phyloP scores from a whole-genome alignment of 1,140 invertebrate species.

The Drosophila auraria region DNA sequence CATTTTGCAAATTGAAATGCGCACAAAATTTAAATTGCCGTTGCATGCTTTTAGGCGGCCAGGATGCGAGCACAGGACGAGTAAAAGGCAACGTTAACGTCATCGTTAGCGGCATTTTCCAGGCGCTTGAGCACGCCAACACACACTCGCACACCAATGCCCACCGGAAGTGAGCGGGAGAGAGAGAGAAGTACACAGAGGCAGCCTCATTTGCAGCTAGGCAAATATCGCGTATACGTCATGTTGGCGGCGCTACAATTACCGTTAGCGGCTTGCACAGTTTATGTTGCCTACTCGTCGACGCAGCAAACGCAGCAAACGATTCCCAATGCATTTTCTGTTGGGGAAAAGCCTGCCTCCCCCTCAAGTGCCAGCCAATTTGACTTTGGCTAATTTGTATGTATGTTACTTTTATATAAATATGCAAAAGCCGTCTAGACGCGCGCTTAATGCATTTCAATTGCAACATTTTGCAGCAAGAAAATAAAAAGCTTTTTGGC shows the following conservation, averaged over 20 bases:
- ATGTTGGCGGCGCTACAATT: slow-evolving; percentile 74
- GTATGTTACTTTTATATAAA: slow-evolving; percentile 8
- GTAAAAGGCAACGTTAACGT: slow-evolving; percentile 49
- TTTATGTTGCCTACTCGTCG: slow-evolving; percentile 66
- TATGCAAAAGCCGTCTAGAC: slow-evolving; percentile 40
- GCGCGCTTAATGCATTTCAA: slow-evolving; percentile 57
- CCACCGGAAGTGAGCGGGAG: slow-evolving; percentile 9
- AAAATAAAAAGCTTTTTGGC: slow-evolving; percentile 38
- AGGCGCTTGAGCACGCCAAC: slow-evolving; percentile 71
- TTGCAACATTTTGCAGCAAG: slow-evolving; percentile 44
- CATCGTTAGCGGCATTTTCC: slow-evolving; percentile 81
- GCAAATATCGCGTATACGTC: slow-evolving; percentile 79
- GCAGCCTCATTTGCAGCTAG: slow-evolving; percentile 66
- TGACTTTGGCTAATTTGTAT: slow-evolving; percentile 56
- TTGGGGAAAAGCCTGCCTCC: neutral
- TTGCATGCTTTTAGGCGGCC: slow-evolving; percentile 72
- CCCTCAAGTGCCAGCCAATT: slow-evolving; percentile 44
- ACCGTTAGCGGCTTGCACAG: slow-evolving; percentile 74
- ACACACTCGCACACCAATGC: slow-evolving; percentile 23
- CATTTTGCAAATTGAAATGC: slow-evolving; percentile 77
- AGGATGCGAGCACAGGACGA: slow-evolving; percentile 8
- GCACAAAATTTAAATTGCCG: slow-evolving; percentile 75
- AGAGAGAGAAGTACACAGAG: neutral
- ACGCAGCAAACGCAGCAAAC: slow-evolving; percentile 16
- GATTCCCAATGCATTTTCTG: slow-evolving; percentile 44